These are phyloP conservation scores for Cantharis lateralis DNA, from an alignment of 2,888 invertebrate species.

Conservation along the genomic window DNA sequence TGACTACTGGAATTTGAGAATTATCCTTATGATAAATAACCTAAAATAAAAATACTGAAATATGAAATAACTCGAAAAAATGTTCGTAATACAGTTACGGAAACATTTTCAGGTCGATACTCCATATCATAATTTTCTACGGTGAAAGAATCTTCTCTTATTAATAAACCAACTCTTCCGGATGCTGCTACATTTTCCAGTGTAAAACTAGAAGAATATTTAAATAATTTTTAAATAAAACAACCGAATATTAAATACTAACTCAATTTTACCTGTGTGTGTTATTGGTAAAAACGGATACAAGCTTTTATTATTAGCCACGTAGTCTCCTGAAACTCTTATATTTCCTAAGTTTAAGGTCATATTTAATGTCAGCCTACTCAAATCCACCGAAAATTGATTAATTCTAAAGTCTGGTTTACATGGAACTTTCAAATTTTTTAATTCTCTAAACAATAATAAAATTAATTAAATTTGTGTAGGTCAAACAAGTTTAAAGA, in stretches of 20 bases:
- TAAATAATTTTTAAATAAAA: neutral
- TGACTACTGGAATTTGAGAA: constrained; percentile 41
- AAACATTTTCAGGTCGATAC: constrained; percentile 60
- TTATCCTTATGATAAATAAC: constrained; percentile 43
- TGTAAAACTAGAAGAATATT: constrained; percentile 56
- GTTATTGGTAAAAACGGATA: constrained; percentile 49
- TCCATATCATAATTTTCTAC: constrained; percentile 63
- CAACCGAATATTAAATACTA: constrained; percentile 26
- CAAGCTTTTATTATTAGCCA: constrained; percentile 48
- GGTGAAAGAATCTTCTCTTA: constrained; percentile 62
- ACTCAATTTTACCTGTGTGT: constrained; percentile 49
- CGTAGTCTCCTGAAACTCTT: constrained; percentile 48
- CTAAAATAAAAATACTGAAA: constrained; percentile 35
- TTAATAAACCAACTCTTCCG: constrained; percentile 61
- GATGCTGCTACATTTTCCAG: constrained; percentile 61
- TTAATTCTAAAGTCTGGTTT: constrained; percentile 51
- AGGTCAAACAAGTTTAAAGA: neutral
- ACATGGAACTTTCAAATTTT: constrained; percentile 46
- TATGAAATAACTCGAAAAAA: neutral
- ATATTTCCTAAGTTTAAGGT: constrained; percentile 49
- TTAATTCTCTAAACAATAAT: constrained; percentile 45
- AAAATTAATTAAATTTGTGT: constrained; percentile 13
- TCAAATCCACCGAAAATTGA: constrained; percentile 46
- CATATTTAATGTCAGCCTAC: constrained; percentile 45
- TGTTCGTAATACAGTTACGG: constrained; percentile 58